These are phyloP conservation scores for Salvator merianae DNA, from an alignment of 2,113 vertebrate genomes.

Conservation along the genomic window DNA sequence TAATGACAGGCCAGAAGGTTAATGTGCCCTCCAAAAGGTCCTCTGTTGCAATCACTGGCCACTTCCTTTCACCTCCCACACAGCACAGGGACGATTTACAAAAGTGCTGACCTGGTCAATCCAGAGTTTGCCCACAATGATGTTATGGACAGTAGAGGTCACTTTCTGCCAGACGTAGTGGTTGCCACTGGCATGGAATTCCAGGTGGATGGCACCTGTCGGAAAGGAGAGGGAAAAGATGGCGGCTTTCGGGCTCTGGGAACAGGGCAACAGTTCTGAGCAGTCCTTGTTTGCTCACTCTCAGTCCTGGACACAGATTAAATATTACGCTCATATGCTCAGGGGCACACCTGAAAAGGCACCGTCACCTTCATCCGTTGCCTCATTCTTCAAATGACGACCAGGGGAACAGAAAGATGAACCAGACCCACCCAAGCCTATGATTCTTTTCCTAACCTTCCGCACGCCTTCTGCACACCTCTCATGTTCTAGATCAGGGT, in stretches of 20 bases:
- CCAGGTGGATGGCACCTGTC: conserved; percentile 92
- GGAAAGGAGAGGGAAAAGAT: conserved; percentile 17
- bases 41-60: background rate
- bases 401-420: too few relatives aligned
- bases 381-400: too few relatives aligned
- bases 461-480: too few relatives aligned
- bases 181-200: conserved; percentile 91
- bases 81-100: too few relatives aligned
- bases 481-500: too few relatives aligned
- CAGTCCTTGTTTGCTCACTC: too few relatives aligned
- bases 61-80: background rate
- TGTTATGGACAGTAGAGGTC: conserved; percentile 98
- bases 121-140: conserved; percentile 98
- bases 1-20: too few relatives aligned
- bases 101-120: conserved; percentile 90
- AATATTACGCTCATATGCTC: background rate
- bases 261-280: background rate
- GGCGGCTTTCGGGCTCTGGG: background rate
- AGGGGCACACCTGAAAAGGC: too few relatives aligned
- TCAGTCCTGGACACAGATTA: accelerated
- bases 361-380: too few relatives aligned
- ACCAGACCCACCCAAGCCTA: too few relatives aligned
- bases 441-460: too few relatives aligned
- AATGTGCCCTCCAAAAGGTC: accelerated
- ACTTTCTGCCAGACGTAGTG: conserved; percentile 98